Percentiles rank a stretch among this genome's conserved stretches.
Conservation (phyloP, 2,888 invertebrate species). For the Pocota personata region DNA sequence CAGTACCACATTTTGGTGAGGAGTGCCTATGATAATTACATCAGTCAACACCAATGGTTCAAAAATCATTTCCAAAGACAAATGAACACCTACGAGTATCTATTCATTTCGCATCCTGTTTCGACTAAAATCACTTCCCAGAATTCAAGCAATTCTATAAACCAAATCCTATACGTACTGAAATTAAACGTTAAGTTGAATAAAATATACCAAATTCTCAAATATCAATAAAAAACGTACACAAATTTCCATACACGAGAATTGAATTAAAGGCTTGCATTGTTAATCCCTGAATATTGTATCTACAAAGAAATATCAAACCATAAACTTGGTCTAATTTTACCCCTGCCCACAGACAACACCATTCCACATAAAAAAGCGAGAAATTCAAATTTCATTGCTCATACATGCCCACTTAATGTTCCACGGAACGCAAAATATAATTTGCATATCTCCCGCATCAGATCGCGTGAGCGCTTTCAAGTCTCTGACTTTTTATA, state of each 20-base stretch:
- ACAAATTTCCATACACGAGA: neutral
- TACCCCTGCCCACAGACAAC: constrained; percentile 13
- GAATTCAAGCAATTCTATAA: no score
- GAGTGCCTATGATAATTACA: no score
- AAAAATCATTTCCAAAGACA: no score
- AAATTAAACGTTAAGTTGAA: no score
- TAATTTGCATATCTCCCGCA: constrained; percentile 57
- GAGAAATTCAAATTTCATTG: constrained; percentile 32
- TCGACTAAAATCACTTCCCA: no score
- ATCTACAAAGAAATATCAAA: neutral
- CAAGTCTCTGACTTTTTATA: constrained; percentile 9
- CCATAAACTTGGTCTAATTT: neutral
- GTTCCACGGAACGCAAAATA: constrained; percentile 25
- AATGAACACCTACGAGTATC: no score
- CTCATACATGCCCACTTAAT: constrained; percentile 37
- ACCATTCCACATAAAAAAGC: neutral
- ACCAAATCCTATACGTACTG: no score
- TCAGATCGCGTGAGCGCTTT: constrained; percentile 42
- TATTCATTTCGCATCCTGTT: no score
- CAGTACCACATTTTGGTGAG: no score
- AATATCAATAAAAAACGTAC: neutral
- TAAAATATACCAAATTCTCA: neutral
- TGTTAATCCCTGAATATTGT: neutral
- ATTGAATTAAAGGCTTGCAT: neutral
- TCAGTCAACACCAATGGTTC: no score